Conservation (phyloP, 2,797 vertebrate genomes). For the Spinibarbus caldwelli region DNA sequence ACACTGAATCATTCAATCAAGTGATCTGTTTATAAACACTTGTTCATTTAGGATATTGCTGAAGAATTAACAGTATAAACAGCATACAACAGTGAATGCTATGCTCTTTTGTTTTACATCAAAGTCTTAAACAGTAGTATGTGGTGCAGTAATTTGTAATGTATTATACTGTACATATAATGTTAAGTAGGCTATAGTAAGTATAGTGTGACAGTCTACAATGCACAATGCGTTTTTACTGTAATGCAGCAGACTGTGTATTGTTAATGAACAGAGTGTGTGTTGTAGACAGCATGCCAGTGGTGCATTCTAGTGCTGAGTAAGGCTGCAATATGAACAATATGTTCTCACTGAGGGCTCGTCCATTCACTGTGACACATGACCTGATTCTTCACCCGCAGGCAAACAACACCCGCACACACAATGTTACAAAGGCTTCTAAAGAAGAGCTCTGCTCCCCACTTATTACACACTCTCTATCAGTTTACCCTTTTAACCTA, state of each 20-base stretch:
- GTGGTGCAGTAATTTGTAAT: neutral
- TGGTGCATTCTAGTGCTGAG: constrained; percentile 9
- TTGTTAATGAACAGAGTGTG: neutral
- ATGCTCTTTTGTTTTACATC: neutral
- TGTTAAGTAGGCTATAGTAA: neutral
- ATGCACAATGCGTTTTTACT: neutral
- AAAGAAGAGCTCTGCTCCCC: constrained; percentile 29
- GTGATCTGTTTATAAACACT: neutral
- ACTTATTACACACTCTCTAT: constrained; percentile 45
- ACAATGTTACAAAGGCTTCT: constrained; percentile 32
- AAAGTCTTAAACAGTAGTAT: neutral
- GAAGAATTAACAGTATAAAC: neutral
- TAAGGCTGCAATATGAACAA: constrained; percentile 35
- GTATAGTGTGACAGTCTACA: neutral
- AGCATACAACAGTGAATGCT: neutral
- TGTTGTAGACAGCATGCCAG: neutral
- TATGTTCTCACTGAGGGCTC: constrained; percentile 10
- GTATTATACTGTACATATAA: neutral
- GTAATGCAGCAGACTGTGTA: neutral
- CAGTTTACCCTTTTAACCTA: constrained; percentile 51
- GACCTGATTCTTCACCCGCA: constrained; percentile 33
- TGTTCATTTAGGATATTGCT: neutral
- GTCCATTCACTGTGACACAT: constrained; percentile 32
- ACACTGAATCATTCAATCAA: neutral
- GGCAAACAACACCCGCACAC: constrained; percentile 11